Evolutionary conservation across 2,113 vertebrate genomes (phyloP).

Genomic region (Hirundichthys speculiger): DNA sequence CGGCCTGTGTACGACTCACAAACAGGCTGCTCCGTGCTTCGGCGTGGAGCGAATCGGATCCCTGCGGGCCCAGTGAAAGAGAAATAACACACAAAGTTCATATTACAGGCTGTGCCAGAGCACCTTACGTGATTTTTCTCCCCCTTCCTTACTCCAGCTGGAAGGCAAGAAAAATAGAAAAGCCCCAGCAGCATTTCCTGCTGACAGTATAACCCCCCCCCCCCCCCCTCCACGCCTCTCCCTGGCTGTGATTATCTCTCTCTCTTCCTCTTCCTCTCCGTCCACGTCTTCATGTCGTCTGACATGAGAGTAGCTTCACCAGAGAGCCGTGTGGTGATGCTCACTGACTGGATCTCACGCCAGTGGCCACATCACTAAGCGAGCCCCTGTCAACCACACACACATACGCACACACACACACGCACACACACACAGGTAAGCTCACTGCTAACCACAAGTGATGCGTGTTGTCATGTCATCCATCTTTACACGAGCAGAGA

Average conservation of each 20-base stretch:
- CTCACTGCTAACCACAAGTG: slow-evolving; percentile 9
- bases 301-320: slow-evolving; percentile 47
- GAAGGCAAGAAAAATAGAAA: slow-evolving; percentile 48
- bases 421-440: slow-evolving; percentile 1
- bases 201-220: slow-evolving; percentile 38
- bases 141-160: slow-evolving; percentile 1
- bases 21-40: slow-evolving; percentile 51
- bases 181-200: slow-evolving; percentile 44
- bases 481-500: slow-evolving; percentile 29
- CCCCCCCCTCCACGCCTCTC: not conserved
- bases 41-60: slow-evolving; percentile 43
- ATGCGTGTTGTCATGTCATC: slow-evolving; percentile 48
- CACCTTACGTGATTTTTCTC: slow-evolving; percentile 30
- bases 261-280: not conserved
- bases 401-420: not conserved
- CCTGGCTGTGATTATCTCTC: slow-evolving; percentile 19
- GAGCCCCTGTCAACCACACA: not conserved
- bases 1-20: slow-evolving; percentile 43
- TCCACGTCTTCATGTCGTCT: slow-evolving; percentile 26
- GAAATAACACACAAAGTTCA: slow-evolving; percentile 52
- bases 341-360: slow-evolving; percentile 49
- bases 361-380: slow-evolving; percentile 30
- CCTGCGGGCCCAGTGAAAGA: slow-evolving; percentile 37
- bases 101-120: slow-evolving; percentile 35
- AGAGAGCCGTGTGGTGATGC: slow-evolving; percentile 31